Evolutionary conservation across 2,888 invertebrate species (phyloP), one percentile per base, ranked within the genome.

Genomic region (Catocala sponsa): DNA sequence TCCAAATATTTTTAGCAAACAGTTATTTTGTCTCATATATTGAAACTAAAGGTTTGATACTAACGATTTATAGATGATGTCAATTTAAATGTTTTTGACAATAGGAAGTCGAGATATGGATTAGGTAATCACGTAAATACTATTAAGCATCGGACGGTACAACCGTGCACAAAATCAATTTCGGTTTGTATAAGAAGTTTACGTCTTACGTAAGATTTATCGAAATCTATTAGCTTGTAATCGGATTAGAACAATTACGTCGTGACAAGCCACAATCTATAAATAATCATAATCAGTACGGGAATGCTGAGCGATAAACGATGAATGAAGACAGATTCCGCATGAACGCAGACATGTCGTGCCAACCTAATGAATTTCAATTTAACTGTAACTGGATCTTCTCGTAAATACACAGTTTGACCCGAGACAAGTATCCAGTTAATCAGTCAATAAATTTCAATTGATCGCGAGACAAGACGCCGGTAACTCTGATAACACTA

Each of bases 381-480:
- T 86, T 82, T 42, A 74, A 77, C 65, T 72, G 83, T 81, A 84
- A 85, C 80, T 73, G 65, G 78, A 83, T 78, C 70, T 68, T 51
- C 61, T 77, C 79, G 79, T 81, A 80, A 84, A 85, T 80, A 84
- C 70, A 74, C 83, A 80, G 79, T 81, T 87, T 83, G 84, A 84
- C 80, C 81, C 68, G 70, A 66, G 72, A 72, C 80, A 74, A 80
- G 79, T 80, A 80, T 75, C 76, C 73, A 72, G 79, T 86, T 84
- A 86, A 87, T 90, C 81, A 86, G 76, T 81, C 84, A 88, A 90
- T 88, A 83, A 84, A 78, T 81, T 83, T 84, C 86, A 90, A 90
- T 91, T 90, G 86, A 83, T 84, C 75, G 72, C 55, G 62, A 81
- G 70, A 70, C 76, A 79, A 78, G 77, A 74, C 70, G 59, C 65